Base-by-base conservation (phyloP, 2,888 invertebrate species). In the Amphipoea lucens region DNA sequence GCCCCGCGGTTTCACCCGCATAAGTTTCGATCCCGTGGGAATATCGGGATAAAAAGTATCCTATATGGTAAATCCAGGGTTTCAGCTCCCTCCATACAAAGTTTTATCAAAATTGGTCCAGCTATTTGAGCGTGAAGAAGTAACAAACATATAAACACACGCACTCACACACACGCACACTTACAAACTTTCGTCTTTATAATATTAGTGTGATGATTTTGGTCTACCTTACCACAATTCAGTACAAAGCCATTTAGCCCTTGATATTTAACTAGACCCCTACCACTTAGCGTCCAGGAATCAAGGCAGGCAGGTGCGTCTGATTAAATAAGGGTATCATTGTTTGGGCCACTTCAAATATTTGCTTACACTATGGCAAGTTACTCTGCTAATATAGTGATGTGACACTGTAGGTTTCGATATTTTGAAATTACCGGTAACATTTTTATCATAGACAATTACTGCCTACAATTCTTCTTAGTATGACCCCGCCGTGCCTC, bases 321-420 rank as follows among this genome's bases (percentile, higher is more conserved):
- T 90, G 90, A 88, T 91, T 90, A 92, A 93, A 93, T 92, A 92
- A 90, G 89, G 91, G 91, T 84, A 79, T 85, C 84, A 84, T 85
- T 88, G 86, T 88, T 89, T 89, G 87, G 79, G 76, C 83, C 74
- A 86, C 80, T 86, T 70, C 85, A 88, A 89, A 78, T 91, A 82
- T 90, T 90, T 89, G 76, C 82, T 83, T 81, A 82, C 81, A 79
- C 85, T 78, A 80, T 83, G 69, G 74, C 81, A 89, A 89, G 80
- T 84, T 89, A 36, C 87, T 83, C 75, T 62, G 74, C 79, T 84
- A 81, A 85, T 79, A 81, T 79, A 86, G 85, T 67, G 82, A 82
- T 79, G 86, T 60, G 40, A 57, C 36, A 23, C 6, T 48, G 12
- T 4, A 17, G 6, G 1, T 72, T 17, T 63, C 78, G 78, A 63